phyloP scores from a whole-genome alignment of 2,797 vertebrate species.

The Coendou prehensilis region DNA sequence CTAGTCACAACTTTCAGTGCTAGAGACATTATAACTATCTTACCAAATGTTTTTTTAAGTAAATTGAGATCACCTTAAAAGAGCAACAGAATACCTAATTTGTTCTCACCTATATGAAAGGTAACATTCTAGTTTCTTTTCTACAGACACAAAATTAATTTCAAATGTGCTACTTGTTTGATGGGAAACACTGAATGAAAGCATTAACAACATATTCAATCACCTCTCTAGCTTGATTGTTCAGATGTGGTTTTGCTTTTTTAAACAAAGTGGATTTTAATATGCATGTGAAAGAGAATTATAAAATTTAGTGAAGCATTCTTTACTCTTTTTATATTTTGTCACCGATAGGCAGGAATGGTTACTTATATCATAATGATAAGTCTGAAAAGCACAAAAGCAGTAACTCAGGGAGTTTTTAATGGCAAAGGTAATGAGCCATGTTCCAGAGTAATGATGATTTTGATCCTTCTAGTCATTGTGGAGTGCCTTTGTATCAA shows the following conservation, averaged over 20 bases:
- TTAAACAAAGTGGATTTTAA: conserved; percentile 56
- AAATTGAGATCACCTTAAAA: conserved; percentile 65
- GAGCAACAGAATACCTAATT: conserved; percentile 66
- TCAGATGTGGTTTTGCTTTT: conserved; percentile 21
- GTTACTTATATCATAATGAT: not conserved
- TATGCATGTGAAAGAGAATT: conserved; percentile 21
- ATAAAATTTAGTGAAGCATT: not conserved
- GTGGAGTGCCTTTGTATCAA: not conserved
- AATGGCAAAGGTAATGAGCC: not conserved
- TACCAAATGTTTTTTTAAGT: conserved; percentile 75
- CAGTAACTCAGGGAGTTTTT: not conserved
- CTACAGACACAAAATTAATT: conserved; percentile 39
- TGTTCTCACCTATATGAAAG: conserved; percentile 39
- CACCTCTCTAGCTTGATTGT: conserved; percentile 28
- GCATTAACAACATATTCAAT: not conserved
- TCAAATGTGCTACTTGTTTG: conserved; percentile 30
- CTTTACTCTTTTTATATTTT: not conserved
- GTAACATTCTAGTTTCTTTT: conserved; percentile 56
- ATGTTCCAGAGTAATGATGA: not conserved
- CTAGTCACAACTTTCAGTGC: conserved; percentile 79
- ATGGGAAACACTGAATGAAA: conserved; percentile 16
- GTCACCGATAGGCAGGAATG: not conserved
- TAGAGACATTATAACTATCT: conserved; percentile 73
- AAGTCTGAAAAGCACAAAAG: not conserved
- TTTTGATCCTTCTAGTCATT: not conserved